Conservation (phyloP, 2,113 vertebrate species). For the Addax nasomaculatus region DNA sequence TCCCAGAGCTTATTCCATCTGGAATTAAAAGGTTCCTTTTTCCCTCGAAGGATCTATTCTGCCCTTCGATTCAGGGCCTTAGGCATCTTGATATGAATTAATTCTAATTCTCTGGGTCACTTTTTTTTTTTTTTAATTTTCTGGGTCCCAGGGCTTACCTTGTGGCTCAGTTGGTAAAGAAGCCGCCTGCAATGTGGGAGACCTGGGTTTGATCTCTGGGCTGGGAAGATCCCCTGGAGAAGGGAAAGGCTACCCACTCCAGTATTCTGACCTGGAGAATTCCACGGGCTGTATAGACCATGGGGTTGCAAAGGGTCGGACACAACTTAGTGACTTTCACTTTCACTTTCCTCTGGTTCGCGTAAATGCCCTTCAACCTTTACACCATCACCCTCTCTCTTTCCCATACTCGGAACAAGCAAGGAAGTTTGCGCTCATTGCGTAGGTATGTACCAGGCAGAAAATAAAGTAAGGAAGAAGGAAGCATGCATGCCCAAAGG, state of each 20-base stretch:
- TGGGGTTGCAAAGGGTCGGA: neutral
- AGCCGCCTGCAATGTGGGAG: fast-evolving
- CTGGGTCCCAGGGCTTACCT: neutral
- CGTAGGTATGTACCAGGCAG: neutral
- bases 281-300: neutral
- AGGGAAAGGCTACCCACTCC: neutral
- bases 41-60: neutral
- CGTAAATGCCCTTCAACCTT: neutral
- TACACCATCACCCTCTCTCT: neutral
- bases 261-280: neutral
- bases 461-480: neutral
- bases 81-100: neutral
- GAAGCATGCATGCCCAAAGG: neutral
- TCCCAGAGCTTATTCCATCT: neutral
- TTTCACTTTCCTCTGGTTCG: neutral
- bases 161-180: neutral
- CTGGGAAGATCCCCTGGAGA: neutral
- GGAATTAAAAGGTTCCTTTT: neutral
- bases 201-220: neutral
- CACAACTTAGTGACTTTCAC: neutral
- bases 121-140: neutral
- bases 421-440: neutral
- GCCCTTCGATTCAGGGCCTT: neutral
- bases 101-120: neutral
- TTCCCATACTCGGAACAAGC: neutral